Base-by-base conservation (phyloP, 2,797 vertebrate genomes). In the Stomatorhinus walkeri region DNA sequence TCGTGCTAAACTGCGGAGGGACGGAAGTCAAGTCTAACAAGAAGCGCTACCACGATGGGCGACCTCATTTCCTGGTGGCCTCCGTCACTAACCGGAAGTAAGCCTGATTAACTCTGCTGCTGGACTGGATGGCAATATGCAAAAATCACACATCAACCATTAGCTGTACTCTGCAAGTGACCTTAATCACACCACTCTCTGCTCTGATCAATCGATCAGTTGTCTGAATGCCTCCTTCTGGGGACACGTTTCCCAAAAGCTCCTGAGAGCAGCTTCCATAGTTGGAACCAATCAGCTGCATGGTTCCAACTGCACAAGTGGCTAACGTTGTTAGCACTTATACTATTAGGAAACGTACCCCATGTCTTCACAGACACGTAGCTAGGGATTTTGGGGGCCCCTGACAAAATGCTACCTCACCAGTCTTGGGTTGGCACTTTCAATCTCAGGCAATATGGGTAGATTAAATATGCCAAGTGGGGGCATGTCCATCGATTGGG, bases 41-140 rank as follows among this genome's bases (percentile, higher is more conserved):
- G 84, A 96, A 95, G 90, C 96, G 96, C 87, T 99, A 99, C 93
- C 96, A 95, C 0, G 97, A 99, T 4, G 98, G 98, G 32, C 95
- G 95, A 90, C 92, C 94, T 3, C 98, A 99, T 91, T 98, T 98
- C 93, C 88, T 99, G 88, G 93, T 98, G 84, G 95, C 96, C 51
- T 96, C 96, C 8, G 92, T 98, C 36, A 98, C 95, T 28, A 93
- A 94, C 81, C 92, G 96, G 88, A 98, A 96, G 98, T 99, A 96
- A 94, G 94, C 40, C 48, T 36, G 79, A n/a, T 14, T 22, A 14
- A 1, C 16, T 3, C 24, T 64, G 24, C 14, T 56, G 28, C 12
- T 36, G 24, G 32, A 36, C 28, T 54, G 9, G 46, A 9, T 85
- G 79, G 32, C 14, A 46, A 4, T 43, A 14, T 1, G 16, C 36